Conservation (phyloP, 2,888 invertebrate species). For the Tupiocoris notatus region DNA sequence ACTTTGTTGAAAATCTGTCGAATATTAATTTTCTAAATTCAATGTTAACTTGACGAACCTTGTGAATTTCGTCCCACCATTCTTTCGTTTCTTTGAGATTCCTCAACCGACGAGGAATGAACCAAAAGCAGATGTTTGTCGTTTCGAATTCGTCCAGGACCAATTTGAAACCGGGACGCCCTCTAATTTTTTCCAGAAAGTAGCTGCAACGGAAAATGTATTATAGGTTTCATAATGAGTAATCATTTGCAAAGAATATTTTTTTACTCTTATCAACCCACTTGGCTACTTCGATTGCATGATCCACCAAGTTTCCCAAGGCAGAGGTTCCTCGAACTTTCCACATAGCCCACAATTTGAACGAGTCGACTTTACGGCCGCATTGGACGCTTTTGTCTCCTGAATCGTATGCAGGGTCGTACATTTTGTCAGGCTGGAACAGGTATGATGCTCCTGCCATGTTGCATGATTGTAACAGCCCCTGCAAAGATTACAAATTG, state of each 20-base stretch:
- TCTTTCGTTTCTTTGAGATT: slow-evolving; percentile 55
- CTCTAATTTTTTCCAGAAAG: slow-evolving; percentile 59
- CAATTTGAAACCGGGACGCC: slow-evolving; percentile 62
- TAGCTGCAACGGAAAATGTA: too few relatives aligned
- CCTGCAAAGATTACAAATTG: slow-evolving; percentile 50
- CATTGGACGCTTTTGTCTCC: slow-evolving; percentile 90
- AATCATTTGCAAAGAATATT: too few relatives aligned
- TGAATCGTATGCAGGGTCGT: slow-evolving; percentile 73
- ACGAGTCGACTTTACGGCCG: slow-evolving; percentile 87
- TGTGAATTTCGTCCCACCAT: slow-evolving; percentile 59
- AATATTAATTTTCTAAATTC: background rate
- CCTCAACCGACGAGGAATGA: slow-evolving; percentile 60
- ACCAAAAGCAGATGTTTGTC: slow-evolving; percentile 91
- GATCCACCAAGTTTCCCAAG: slow-evolving; percentile 63
- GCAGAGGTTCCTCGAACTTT: slow-evolving; percentile 71
- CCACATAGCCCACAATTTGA: slow-evolving; percentile 93
- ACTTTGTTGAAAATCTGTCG: too few relatives aligned
- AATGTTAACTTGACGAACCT: slow-evolving; percentile 51
- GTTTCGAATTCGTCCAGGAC: slow-evolving; percentile 63
- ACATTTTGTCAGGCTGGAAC: slow-evolving; percentile 82
- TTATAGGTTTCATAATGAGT: too few relatives aligned
- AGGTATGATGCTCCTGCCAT: slow-evolving; percentile 72
- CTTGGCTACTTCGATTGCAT: slow-evolving; percentile 63
- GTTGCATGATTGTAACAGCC: slow-evolving; percentile 66
- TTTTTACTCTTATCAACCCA: too few relatives aligned